Evolutionary conservation across 2,888 invertebrate genomes (phyloP).

Genomic region (Platypus cylindrus): DNA sequence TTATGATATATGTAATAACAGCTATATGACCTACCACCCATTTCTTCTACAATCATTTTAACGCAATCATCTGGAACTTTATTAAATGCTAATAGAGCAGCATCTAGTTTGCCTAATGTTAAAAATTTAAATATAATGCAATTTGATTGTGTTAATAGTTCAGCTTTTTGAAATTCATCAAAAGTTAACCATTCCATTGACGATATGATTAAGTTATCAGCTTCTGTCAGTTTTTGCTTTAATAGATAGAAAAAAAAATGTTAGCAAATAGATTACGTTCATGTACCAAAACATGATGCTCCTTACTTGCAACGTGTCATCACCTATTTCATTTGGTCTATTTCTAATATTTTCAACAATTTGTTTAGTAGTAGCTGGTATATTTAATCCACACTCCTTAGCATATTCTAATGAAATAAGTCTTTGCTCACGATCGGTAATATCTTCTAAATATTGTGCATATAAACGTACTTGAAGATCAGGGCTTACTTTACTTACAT

Average conservation of each 20-base stretch:
- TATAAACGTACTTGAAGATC: constrained; percentile 47
- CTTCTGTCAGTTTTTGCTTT: constrained; percentile 41
- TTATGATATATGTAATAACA: background rate
- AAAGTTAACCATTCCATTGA: constrained; percentile 81
- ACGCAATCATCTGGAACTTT: constrained; percentile 58
- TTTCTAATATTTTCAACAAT: constrained; percentile 67
- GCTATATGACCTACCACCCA: constrained; percentile 13
- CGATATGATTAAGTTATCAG: constrained; percentile 60
- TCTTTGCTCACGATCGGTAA: constrained; percentile 53
- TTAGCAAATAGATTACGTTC: too few relatives aligned
- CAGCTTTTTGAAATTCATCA: constrained; percentile 62
- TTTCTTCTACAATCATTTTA: constrained; percentile 38
- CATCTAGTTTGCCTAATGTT: constrained; percentile 67
- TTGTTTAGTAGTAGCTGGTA: constrained; percentile 70
- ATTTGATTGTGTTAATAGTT: constrained; percentile 80
- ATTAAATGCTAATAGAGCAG: constrained; percentile 62
- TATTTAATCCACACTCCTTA: constrained; percentile 61
- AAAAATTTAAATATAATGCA: constrained; percentile 76
- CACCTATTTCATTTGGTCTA: constrained; percentile 30
- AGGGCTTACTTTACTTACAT: constrained; percentile 65
- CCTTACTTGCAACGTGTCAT: background rate
- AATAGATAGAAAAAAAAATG: constrained; percentile 18
- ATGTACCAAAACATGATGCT: background rate
- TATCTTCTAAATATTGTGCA: constrained; percentile 54
- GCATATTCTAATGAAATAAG: constrained; percentile 57